phyloP scores from a whole-genome alignment of 2,888 invertebrate species.

The Argyra leucocephala region DNA sequence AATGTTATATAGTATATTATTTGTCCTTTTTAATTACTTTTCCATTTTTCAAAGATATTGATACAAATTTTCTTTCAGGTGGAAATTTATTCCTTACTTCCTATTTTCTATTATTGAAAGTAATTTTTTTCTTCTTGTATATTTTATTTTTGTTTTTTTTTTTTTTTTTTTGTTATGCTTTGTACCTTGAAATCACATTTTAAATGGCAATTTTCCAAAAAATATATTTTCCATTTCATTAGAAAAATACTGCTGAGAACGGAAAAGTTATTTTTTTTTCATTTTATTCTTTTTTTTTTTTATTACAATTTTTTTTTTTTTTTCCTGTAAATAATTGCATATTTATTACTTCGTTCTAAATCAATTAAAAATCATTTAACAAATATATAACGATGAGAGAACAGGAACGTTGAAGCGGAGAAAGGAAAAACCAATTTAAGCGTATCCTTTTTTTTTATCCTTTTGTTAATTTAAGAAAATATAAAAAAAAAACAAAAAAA shows the following conservation, averaged over 20 bases:
- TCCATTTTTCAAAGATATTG: too few species aligned
- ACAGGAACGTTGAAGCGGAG: not conserved
- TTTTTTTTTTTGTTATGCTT: not conserved
- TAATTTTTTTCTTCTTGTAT: not conserved
- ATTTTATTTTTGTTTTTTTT: not conserved
- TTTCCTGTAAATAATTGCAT: not conserved
- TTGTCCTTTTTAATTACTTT: too few species aligned
- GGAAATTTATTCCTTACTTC: not conserved
- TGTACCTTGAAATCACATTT: not conserved
- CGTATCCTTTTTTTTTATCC: not conserved
- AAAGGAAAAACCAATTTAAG: not conserved
- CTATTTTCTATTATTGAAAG: not conserved
- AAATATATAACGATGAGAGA: not conserved
- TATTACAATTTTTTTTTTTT: not conserved
- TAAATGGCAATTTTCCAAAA: conserved; percentile 6
- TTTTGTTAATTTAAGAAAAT: too few species aligned
- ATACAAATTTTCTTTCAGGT: not conserved
- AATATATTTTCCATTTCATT: conserved; percentile 6
- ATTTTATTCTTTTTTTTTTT: not conserved
- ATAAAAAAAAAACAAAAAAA: too few species aligned
- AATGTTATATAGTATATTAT: too few species aligned
- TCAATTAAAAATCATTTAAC: conserved; percentile 6
- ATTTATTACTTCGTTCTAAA: conserved; percentile 6
- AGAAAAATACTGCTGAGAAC: not conserved
- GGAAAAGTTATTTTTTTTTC: not conserved